Evolutionary conservation across 2,113 vertebrate species (phyloP).

Genomic region (Sciurus niger): DNA sequence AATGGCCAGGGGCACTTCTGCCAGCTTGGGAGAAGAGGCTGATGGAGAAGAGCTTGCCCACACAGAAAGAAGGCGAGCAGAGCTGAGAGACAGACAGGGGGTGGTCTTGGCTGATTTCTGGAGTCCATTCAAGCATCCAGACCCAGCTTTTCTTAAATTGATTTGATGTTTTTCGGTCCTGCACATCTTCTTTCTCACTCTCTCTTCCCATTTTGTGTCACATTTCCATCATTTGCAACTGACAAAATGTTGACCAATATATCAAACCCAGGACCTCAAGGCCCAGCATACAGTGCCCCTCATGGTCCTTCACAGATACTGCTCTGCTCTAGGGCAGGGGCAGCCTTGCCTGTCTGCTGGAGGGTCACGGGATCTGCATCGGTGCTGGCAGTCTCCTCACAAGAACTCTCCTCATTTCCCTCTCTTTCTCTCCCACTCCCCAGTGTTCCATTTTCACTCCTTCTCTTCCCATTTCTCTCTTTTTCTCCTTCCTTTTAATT

Average conservation of each 20-base stretch:
- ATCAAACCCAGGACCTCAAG: neutral
- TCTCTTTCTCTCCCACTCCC: too few relatives aligned
- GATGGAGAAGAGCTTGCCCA: neutral
- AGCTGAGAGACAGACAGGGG: neutral
- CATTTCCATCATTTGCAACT: neutral
- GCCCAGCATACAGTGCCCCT: neutral
- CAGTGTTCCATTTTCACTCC: neutral
- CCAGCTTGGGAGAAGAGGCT: neutral
- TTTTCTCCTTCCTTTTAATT: neutral
- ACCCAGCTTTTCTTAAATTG: neutral
- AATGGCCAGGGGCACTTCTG: neutral
- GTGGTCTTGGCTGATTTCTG: neutral
- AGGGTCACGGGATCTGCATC: neutral
- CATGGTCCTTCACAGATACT: rapidly evolving
- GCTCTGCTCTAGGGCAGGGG: neutral
- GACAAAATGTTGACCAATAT: neutral
- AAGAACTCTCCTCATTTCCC: rapidly evolving
- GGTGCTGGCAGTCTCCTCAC: neutral
- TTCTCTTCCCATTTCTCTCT: neutral
- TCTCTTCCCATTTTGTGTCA: neutral
- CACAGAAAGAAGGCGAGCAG: neutral
- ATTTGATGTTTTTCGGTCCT: neutral
- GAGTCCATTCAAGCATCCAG: neutral
- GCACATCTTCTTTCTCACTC: neutral
- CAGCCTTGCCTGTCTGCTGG: neutral